Evolutionary conservation across 2,888 invertebrate species (phyloP).

Genomic region (Sericinus montela): DNA sequence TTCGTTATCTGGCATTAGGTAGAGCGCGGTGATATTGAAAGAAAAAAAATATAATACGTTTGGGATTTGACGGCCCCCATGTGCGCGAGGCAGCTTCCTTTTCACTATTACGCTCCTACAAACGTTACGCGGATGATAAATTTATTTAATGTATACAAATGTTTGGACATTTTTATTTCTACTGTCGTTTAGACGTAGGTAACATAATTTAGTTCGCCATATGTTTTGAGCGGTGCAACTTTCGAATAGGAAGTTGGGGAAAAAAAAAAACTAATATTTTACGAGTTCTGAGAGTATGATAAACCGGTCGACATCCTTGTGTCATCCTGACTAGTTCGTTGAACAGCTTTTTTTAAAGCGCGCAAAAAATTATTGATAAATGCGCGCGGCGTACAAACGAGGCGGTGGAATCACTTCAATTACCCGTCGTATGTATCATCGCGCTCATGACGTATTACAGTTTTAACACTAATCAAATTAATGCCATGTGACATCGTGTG

Average conservation of each 20-base stretch:
- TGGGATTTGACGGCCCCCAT: conserved; percentile 76
- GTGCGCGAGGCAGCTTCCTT: conserved; percentile 74
- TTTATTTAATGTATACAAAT: conserved; percentile 79
- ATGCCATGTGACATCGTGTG: neutral
- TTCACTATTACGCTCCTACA: conserved; percentile 52
- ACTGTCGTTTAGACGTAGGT: conserved; percentile 75
- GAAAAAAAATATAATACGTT: conserved; percentile 78
- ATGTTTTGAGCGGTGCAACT: conserved; percentile 67
- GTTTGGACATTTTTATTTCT: conserved; percentile 79
- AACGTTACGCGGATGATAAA: conserved; percentile 75
- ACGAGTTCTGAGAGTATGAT: conserved; percentile 71
- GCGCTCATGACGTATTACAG: conserved; percentile 9
- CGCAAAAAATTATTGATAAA: conserved; percentile 49
- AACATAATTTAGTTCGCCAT: conserved; percentile 78
- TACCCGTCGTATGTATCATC: conserved; percentile 23
- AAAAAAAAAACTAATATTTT: no score
- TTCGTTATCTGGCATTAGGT: conserved; percentile 74
- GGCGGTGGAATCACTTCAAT: conserved; percentile 39
- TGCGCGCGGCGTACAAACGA: conserved; percentile 37
- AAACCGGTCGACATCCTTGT: conserved; percentile 51
- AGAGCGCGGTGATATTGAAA: conserved; percentile 71
- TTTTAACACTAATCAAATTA: conserved; percentile 4
- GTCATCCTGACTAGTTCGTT: conserved; percentile 43
- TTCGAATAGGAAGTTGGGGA: conserved; percentile 71
- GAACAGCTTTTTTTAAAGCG: conserved; percentile 45